Conservation (phyloP, 2,888 invertebrate species). For the Drosophila suboccidentalis region DNA sequence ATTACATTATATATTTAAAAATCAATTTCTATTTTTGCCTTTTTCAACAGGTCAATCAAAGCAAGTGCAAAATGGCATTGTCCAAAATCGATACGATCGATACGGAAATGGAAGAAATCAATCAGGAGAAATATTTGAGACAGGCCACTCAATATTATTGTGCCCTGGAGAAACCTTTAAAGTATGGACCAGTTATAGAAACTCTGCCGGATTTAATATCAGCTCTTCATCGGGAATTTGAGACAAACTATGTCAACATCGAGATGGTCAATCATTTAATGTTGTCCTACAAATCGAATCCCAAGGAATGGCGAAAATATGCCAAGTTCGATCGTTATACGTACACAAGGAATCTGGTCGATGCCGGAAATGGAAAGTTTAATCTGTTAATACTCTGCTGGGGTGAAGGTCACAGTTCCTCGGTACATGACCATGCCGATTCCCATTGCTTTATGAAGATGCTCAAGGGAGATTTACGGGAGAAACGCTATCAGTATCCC, state of each 20-base stretch:
- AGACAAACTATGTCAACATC: constrained; percentile 93
- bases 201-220: constrained; percentile 88
- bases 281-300: constrained; percentile 93
- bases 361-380: constrained; percentile 98
- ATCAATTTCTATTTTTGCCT: neutral
- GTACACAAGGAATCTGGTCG: constrained; percentile 98
- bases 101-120: constrained; percentile 76
- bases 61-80: constrained; percentile 80
- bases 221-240: constrained; percentile 92
- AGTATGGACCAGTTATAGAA: constrained; percentile 84
- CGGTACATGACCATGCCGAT: constrained; percentile 98
- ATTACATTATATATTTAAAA: neutral
- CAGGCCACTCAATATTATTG: constrained; percentile 84
- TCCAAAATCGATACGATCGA: constrained; percentile 75
- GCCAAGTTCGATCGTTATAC: constrained; percentile 96
- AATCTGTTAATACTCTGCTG: constrained; percentile 99
- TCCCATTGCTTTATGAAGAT: constrained; percentile 99
- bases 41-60: constrained; percentile 77
- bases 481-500: constrained; percentile 88
- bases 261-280: constrained; percentile 94
- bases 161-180: constrained; percentile 85
- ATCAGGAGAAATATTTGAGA: constrained; percentile 84
- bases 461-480: constrained; percentile 92
- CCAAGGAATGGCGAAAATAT: constrained; percentile 96
- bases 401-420: constrained; percentile 97